Evolutionary conservation across 2,797 vertebrate species (phyloP), one percentile per base, ranked within the genome.

Genomic region (Neomorphus geoffroyi): DNA sequence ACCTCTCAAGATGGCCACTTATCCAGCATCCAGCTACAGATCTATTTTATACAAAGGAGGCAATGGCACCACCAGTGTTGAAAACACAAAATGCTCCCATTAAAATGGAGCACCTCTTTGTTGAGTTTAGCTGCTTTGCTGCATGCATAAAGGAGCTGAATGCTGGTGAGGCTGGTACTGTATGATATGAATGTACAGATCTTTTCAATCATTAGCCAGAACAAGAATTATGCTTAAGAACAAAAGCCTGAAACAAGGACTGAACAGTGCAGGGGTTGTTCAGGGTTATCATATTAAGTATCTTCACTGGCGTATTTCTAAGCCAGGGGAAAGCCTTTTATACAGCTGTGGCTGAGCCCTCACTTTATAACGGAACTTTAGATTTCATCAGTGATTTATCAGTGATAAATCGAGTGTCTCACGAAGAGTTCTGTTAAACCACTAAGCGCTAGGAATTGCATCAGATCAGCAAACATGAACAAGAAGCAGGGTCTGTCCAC

Each of bases 351-450:
- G 72, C 82, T 93, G 93, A 95, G 81, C 81, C 89, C 43, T 97
- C n/a, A 9, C 79, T 95, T 94, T 92, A 78, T 92, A 94, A 90
- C 92, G 92, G 88, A 94, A 92, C 90, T 88, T 93, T 35, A 87
- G 86, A 87, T 96, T 96, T 96, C 93, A 93, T 94, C 96, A 82
- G 88, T 83, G 92, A 96, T 94, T 94, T 96, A 93, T 94, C 94
- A 91, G 93, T 92, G 93, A 92, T 89, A 87, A 93, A 96, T 95
- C 18, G 46, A 83, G 78, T 92, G 94, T 94, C 93, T 97, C 88
- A 69, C 19, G 7, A 94, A 84, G 88, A 95, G 91, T 95, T 81
- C 82, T 78, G 88, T 80, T 96, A 91, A 96, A 96, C 80, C 92
- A 70, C 93, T 89, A 90, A 94, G 74, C 93, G 56, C 64, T 23